Evolutionary conservation across 2,113 vertebrate genomes (phyloP), one percentile per base, ranked within the genome.

Genomic region (Leptosomus discolor): DNA sequence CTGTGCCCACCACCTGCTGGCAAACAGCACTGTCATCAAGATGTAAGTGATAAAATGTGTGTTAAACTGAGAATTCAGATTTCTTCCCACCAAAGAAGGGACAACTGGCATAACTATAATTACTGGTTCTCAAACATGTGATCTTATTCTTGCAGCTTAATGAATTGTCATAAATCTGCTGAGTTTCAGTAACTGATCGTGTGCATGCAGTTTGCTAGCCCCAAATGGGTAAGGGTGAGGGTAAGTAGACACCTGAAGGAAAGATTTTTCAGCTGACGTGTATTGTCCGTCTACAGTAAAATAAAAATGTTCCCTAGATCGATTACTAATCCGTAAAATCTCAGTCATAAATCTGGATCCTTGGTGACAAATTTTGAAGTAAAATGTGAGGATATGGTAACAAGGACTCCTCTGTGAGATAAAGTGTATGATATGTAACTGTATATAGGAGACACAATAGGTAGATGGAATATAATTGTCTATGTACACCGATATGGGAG

Each of bases 231-330:
- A 48, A 83, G 11, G 74, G 74, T 20, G 48, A 69, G 73, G 27
- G 34, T 29, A 41, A 67, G 60, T 43, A 95, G 70, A 92, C 93
- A 83, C 18, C 58, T 29, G 45, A 56, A 80, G 73, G 54, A 84
- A 88, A 27, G 64, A 18, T 23, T 75, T 95, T 94, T 85, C 67
- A 88, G 57, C 39, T 63, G 73, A 64, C 30, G 16, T 16, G 12
- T 39, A 36, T 77, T 71, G 81, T 91, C 57, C 39, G 56, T 82
- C 87, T 75, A 39, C 87, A 90, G 69, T 64, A 37, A 92, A 57
- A 73, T 95, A 85, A 92, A 95, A 96, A 87, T 60, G 34, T 84
- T 4, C 46, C n/a, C 56, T 57, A 20, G 43, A 90, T 96, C 84
- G 77, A 39, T 81, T 84, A 34, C 30, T 84, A 84, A 87, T 80